Evolutionary conservation across 92 coral and sea anemone genomes (phyloP).

Genomic region (Epizoanthus illoricatus): DNA sequence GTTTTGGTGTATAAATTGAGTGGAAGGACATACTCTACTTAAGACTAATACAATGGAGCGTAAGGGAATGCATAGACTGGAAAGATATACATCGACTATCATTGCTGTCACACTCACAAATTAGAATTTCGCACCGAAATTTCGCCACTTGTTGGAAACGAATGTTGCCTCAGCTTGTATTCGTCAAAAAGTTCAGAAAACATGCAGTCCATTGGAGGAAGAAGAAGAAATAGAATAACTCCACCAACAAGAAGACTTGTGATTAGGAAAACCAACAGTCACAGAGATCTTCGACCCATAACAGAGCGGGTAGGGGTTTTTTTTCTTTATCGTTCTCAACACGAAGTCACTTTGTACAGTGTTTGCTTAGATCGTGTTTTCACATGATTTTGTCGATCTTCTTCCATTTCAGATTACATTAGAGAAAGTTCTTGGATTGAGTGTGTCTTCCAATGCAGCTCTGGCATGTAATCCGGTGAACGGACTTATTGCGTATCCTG

Average conservation of each 20-base stretch:
- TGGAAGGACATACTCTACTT: background rate
- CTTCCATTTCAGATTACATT: constrained; percentile 67
- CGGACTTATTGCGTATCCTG: constrained; percentile 91
- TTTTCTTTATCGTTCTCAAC: background rate
- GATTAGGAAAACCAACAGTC: constrained; percentile 91
- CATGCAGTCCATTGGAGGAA: constrained; percentile 62
- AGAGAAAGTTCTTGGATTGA: constrained; percentile 90
- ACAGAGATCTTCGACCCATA: constrained; percentile 87
- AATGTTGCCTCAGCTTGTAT: constrained; percentile 21
- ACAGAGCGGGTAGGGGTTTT: constrained; percentile 81
- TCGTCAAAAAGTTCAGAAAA: constrained; percentile 10
- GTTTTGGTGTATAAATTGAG: background rate
- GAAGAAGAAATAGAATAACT: constrained; percentile 73
- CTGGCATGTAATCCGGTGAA: constrained; percentile 83
- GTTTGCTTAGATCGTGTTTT: background rate
- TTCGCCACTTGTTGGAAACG: constrained; percentile 19
- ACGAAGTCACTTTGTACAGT: background rate
- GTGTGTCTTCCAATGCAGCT: constrained; percentile 78
- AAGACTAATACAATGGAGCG: background rate
- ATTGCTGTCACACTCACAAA: background rate
- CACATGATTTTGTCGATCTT: constrained; percentile 19
- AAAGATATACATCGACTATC: background rate
- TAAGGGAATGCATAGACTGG: background rate
- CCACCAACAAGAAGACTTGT: constrained; percentile 95
- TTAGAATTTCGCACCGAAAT: background rate